phyloP scores from a whole-genome alignment of 2,113 vertebrate genomes.

The Caranx melampygus region DNA sequence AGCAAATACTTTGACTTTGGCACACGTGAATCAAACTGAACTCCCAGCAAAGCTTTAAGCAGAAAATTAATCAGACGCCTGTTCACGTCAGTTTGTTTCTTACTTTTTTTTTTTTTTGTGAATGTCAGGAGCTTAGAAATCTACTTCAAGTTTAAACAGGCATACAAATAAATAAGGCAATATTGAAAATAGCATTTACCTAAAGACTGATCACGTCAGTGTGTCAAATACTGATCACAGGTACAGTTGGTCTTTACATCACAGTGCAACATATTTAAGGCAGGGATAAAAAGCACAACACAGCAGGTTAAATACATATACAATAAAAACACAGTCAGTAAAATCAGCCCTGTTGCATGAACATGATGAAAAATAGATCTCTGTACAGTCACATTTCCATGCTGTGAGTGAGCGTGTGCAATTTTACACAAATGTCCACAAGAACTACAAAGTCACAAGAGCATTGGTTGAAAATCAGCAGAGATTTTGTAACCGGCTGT shows the following conservation, averaged over 20 bases:
- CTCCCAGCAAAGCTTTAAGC: conserved; percentile 16
- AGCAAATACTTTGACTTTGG: conserved; percentile 43
- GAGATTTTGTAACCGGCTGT: background rate
- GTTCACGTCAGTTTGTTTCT: background rate
- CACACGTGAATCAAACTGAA: conserved; percentile 26
- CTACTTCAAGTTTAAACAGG: conserved; percentile 38
- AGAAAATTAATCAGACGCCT: background rate
- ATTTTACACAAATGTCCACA: conserved; percentile 37
- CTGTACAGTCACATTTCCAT: conserved; percentile 10
- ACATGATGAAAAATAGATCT: conserved; percentile 45
- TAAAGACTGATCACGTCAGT: conserved; percentile 5
- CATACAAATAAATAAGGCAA: conserved; percentile 59
- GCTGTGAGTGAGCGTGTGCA: conserved; percentile 34
- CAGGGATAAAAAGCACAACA: conserved; percentile 45
- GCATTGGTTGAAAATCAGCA: background rate
- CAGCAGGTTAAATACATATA: conserved; percentile 17
- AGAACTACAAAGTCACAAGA: conserved; percentile 30
- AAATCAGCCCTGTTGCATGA: conserved; percentile 12
- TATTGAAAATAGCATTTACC: conserved; percentile 40
- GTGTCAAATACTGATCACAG: conserved; percentile 31
- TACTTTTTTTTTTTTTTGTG: background rate
- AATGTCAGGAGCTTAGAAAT: conserved; percentile 14
- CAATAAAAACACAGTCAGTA: conserved; percentile 53
- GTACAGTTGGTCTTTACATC: conserved; percentile 43
- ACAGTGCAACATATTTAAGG: conserved; percentile 70